Evolutionary conservation across 2,888 invertebrate genomes (phyloP), one percentile per base, ranked within the genome.

Genomic region (Steinernema scapterisci): DNA sequence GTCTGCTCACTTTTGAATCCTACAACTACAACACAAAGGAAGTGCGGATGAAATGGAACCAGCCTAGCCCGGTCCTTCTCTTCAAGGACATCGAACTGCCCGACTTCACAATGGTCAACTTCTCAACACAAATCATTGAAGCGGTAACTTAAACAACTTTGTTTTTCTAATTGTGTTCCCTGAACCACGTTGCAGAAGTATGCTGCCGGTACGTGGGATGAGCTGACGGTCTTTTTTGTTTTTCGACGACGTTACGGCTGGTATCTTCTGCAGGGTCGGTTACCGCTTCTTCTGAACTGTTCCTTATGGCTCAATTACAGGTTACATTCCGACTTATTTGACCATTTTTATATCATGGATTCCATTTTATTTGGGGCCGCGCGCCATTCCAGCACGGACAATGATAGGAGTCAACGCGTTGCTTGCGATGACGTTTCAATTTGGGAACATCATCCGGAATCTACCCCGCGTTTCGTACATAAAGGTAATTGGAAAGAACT

Each of bases 281-380:
- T 25, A 27, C 2, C 72, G 3, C n/a, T 46, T 45, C 13, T 23
- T 72, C 16, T n/a, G 23, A 43, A 16, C 27, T 77, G 21, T 21
- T 63, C 13, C 31, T 11, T 13, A 56, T 25, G 16, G 38, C 9
- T 9, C 38, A 9, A 38, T 74, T 81, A 73, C 19, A 82, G 83
- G 85, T 19, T 87, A 85, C 78, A 85, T 88, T 70, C 87, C 87
- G 23, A 87, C 87, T 13, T 87, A 87, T 73, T 81, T 87, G 82
- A 86, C 85, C 23, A 78, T 81, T 0, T 87, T 87, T 82, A 87
- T 88, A 23, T 85, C 85, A 5, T 87, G 87, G 87, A 87, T 87
- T 72, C 85, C 86, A 19, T 87, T 86, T 76, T 86, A 86, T 71
- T 76, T 86, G 23, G 86, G 86, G 0, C 85, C 86, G 3, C 78